Conservation (phyloP, 2,888 invertebrate genomes). For the Scaeva pyrastri region DNA sequence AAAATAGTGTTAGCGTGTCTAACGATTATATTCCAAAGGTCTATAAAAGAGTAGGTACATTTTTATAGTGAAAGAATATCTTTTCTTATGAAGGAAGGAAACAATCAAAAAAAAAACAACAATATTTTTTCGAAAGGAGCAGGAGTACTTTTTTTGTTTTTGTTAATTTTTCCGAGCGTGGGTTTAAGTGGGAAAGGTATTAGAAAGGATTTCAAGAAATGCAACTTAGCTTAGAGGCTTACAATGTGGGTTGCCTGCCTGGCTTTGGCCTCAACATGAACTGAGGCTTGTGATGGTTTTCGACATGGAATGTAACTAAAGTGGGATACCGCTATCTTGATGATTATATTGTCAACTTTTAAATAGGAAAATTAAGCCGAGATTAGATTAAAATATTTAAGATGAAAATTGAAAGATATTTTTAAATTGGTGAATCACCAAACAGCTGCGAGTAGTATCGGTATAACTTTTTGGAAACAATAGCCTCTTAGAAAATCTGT, state of each 20-base stretch:
- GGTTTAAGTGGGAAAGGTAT: conserved; percentile 32
- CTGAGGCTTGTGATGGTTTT: neutral
- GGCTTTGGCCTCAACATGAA: no score
- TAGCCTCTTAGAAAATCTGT: no score
- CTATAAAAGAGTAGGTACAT: no score
- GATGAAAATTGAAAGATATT: neutral
- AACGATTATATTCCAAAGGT: conserved; percentile 17
- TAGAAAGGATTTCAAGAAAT: conserved; percentile 44
- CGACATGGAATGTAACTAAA: neutral
- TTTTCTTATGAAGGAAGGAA: conserved; percentile 2
- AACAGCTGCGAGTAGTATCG: no score
- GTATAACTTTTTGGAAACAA: no score
- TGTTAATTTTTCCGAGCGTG: conserved; percentile 11
- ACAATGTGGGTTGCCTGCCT: neutral
- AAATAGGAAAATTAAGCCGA: neutral
- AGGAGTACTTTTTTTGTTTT: neutral
- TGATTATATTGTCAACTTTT: neutral
- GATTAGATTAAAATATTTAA: neutral
- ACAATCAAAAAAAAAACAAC: conserved; percentile 24
- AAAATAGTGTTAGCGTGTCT: conserved; percentile 21
- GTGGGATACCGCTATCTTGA: neutral
- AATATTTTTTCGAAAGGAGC: conserved; percentile 25
- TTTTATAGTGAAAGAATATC: neutral
- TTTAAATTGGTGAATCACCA: neutral
- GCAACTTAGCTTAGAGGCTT: neutral